Evolutionary conservation across 2,113 vertebrate species (phyloP), one percentile per base, ranked within the genome.

Genomic region (Phaethon lepturus): DNA sequence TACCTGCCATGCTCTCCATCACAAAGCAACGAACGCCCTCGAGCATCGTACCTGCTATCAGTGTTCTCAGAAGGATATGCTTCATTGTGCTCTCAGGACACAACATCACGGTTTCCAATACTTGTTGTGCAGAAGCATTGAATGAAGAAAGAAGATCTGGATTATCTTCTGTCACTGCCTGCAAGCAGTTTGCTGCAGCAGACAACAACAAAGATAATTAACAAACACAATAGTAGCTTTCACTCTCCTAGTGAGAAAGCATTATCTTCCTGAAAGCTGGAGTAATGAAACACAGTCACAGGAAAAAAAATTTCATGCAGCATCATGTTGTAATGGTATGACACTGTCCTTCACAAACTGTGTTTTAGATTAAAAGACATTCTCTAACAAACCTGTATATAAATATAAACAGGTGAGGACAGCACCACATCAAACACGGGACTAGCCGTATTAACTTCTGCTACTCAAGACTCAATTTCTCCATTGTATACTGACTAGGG

Each of bases 81-180:
- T 99, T 98, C 99, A 99, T 98, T 68, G 93, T 97, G n/a, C 55
- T 94, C 76, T 98, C 98, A 20, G 98, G 95, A 31, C 98, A 98
- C 62, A 99, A 64, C 97, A 99, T 96, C 78, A 98, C 97, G 0
- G 94, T 97, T 91, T 99, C 99, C 91, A 99, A 93, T 12, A 98
- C 93, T 40, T 97, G 95, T 2, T 99, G 84, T 33, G 98, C 98
- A 17, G 98, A 92, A 24, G 92, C 44, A 92, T 97, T 98, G 89
- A 99, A 96, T 44, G 98, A 98, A 24, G 98, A 96, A 55, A 99
- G 98, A 53, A 99, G 98, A 78, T 99, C 99, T 11, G 98, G 94
- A 95, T 99, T 99, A 79, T 99, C 99, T 97, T 99, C 99, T 0
- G 99, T 99, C 94, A 99, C 99, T 9, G 99, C 99, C 97, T 99